A percentile compares a stretch with the other conserved stretches of the same genome.
Conservation (phyloP, 2,888 invertebrate genomes). For the Orchesella flavescens region DNA sequence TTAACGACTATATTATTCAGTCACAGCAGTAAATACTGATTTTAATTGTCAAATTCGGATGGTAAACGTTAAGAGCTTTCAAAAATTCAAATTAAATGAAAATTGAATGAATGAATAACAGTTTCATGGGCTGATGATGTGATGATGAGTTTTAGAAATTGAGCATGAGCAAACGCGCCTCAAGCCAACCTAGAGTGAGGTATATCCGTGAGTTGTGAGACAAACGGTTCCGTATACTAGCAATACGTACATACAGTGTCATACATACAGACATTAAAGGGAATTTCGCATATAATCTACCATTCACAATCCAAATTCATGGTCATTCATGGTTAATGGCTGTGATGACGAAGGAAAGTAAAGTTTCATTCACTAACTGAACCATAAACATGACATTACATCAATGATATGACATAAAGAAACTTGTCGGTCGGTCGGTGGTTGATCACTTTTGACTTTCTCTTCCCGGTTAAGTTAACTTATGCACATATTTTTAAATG, state of each 20-base stretch:
- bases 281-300: too few relatives aligned
- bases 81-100: not conserved
- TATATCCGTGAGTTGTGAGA: constrained; percentile 19
- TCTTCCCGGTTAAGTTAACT: too few relatives aligned
- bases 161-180: constrained; percentile 47
- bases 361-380: too few relatives aligned
- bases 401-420: too few relatives aligned
- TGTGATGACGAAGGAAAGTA: too few relatives aligned
- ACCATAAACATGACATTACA: too few relatives aligned
- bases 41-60: not conserved
- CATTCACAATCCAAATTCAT: too few relatives aligned
- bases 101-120: not conserved
- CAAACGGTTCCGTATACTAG: not conserved
- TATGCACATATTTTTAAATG: too few relatives aligned
- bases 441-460: too few relatives aligned
- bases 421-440: too few relatives aligned
- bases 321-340: too few relatives aligned
- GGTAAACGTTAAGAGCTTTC: not conserved
- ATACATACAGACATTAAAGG: constrained; percentile 70
- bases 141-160: constrained; percentile 28
- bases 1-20: not conserved
- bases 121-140: not conserved
- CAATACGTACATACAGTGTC: constrained; percentile 8
- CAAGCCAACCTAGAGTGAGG: not conserved
- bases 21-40: not conserved